Conservation (phyloP, 1,140 invertebrate species). For the Megathymus violae region DNA sequence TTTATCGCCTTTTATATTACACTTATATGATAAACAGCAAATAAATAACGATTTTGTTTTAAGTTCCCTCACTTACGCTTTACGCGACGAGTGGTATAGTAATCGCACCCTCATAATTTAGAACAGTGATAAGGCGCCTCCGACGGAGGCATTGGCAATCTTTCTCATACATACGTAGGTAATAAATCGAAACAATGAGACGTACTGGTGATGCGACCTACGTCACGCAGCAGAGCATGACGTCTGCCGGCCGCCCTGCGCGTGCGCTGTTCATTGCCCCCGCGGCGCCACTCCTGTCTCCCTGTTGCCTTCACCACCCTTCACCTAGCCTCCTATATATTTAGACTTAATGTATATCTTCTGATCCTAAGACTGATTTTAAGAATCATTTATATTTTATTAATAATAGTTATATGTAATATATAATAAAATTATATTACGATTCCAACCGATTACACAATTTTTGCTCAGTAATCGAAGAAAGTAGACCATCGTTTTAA, state of each 20-base stretch:
- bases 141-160: conserved; percentile 44
- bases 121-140: conserved; percentile 35
- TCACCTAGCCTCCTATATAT: conserved; percentile 10
- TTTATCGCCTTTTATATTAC: neutral
- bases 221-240: conserved; percentile 61
- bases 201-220: conserved; percentile 42
- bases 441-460: too few relatives aligned
- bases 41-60: too few relatives aligned
- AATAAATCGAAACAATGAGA: conserved; percentile 55
- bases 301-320: conserved; percentile 1
- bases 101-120: conserved; percentile 30
- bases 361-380: neutral
- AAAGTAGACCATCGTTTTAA: too few relatives aligned
- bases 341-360: neutral
- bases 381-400: too few relatives aligned
- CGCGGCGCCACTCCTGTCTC: conserved; percentile 21
- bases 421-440: too few relatives aligned
- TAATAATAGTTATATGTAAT: too few relatives aligned
- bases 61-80: neutral
- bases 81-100: neutral
- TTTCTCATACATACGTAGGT: conserved; percentile 42
- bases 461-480: too few relatives aligned
- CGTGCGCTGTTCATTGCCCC: conserved; percentile 42
- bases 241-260: conserved; percentile 50
- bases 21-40: neutral